Percentiles rank a stretch among this genome's conserved stretches.
Evolutionary conservation across 2,113 vertebrate genomes (phyloP).

Genomic region (Myiozetetes cayanensis): DNA sequence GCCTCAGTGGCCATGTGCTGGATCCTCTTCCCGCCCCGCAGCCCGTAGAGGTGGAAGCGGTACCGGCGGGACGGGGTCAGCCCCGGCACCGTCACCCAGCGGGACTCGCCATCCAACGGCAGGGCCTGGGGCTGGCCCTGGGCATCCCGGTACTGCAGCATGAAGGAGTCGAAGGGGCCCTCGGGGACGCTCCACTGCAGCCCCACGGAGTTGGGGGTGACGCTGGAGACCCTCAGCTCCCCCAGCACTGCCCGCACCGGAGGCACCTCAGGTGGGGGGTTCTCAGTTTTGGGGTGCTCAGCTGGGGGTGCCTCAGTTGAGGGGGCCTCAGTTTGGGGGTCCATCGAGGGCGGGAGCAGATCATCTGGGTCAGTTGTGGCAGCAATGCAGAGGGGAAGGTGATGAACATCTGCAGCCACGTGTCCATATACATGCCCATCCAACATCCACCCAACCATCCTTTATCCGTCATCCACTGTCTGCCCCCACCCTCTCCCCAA

Average conservation of each 20-base stretch:
- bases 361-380: too few relatives aligned
- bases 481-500: too few relatives aligned
- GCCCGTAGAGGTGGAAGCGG: background rate
- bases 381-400: too few relatives aligned
- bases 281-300: too few relatives aligned
- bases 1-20: background rate
- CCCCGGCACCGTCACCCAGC: rapidly evolving
- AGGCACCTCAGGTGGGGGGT: rapidly evolving
- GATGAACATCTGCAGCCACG: too few relatives aligned
- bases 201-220: rapidly evolving
- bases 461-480: too few relatives aligned
- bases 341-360: too few relatives aligned
- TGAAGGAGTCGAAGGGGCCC: conserved; percentile 67
- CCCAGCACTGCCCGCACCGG: background rate
- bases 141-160: background rate
- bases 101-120: rapidly evolving
- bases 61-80: background rate
- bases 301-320: background rate
- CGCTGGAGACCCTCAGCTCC: background rate
- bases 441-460: too few relatives aligned
- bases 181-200: conserved; percentile 30
- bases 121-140: background rate
- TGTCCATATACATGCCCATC: too few relatives aligned
- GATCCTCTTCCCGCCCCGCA: background rate
- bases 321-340: background rate